Conservation (phyloP, 2,113 vertebrate species). For the Hemiprocne comata region DNA sequence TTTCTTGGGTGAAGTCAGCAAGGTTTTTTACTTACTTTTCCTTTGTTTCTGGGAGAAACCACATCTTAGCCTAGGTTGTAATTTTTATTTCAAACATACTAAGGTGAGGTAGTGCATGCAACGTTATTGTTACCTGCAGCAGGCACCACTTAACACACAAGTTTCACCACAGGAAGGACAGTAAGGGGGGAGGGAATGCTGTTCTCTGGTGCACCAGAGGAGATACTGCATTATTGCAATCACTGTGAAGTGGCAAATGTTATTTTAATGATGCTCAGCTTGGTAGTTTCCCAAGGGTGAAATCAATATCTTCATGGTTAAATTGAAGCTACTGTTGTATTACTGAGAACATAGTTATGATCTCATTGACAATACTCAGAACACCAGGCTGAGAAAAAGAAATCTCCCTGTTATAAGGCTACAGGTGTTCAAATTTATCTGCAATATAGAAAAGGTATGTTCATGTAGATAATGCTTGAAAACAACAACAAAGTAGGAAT, state of each 20-base stretch:
- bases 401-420: constrained; percentile 14
- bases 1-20: neutral
- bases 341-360: constrained; percentile 1
- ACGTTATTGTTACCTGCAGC: neutral
- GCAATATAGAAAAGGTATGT: neutral
- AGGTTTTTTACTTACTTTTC: neutral
- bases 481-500: constrained; percentile 2
- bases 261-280: neutral
- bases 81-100: neutral
- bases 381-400: neutral
- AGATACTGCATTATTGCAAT: neutral
- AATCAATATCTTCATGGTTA: constrained; percentile 25
- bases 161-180: neutral
- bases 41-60: neutral
- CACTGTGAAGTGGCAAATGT: neutral
- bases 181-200: neutral
- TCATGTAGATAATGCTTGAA: constrained; percentile 47
- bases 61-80: neutral
- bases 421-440: neutral
- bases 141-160: neutral
- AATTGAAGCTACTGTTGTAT: neutral
- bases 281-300: constrained; percentile 16
- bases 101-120: neutral
- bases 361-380: constrained; percentile 17
- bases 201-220: neutral